Conservation (phyloP, 2,888 invertebrate species). For the Steinernema carpocapsae region DNA sequence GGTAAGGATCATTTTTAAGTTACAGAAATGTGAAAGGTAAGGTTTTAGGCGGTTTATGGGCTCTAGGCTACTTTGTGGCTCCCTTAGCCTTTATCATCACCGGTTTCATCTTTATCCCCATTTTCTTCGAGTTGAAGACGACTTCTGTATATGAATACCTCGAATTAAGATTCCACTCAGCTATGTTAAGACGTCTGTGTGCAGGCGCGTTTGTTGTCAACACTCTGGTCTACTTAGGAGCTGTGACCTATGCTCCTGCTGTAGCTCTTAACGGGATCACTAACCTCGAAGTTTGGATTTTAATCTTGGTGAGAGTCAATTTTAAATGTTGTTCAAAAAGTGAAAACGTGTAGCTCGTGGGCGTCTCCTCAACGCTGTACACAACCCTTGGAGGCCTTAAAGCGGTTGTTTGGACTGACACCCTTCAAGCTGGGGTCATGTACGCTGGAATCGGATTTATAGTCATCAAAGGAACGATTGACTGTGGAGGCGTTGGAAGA, state of each 20-base stretch:
- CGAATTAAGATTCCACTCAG: slow-evolving; percentile 37
- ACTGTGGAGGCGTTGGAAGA: slow-evolving; percentile 21
- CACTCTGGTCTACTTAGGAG: slow-evolving; percentile 38
- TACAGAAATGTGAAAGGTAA: background rate
- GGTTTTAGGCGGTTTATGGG: too few species aligned
- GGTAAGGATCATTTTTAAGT: background rate
- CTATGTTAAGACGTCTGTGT: slow-evolving; percentile 18
- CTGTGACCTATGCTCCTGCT: slow-evolving; percentile 39
- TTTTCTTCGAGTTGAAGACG: slow-evolving; percentile 36
- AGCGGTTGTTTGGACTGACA: slow-evolving; percentile 41
- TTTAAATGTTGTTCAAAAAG: background rate
- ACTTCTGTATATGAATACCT: slow-evolving; percentile 41
- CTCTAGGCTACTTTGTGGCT: background rate
- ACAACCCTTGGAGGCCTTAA: slow-evolving; percentile 41
- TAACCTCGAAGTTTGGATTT: background rate
- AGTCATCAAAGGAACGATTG: slow-evolving; percentile 27
- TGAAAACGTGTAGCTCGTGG: slow-evolving; percentile 13
- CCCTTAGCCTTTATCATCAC: slow-evolving; percentile 27
- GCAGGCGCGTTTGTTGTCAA: slow-evolving; percentile 36
- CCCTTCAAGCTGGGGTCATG: slow-evolving; percentile 39
- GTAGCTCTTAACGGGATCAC: slow-evolving; percentile 39
- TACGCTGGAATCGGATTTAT: slow-evolving; percentile 34
- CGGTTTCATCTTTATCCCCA: slow-evolving; percentile 37
- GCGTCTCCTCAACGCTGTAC: slow-evolving; percentile 34
- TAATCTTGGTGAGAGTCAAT: background rate